A percentile compares a stretch with the other conserved stretches of the same genome.
These are phyloP conservation scores for Pseudomyrmex flavicornis DNA, from an alignment of 1,140 invertebrate species.

Conservation along the genomic window DNA sequence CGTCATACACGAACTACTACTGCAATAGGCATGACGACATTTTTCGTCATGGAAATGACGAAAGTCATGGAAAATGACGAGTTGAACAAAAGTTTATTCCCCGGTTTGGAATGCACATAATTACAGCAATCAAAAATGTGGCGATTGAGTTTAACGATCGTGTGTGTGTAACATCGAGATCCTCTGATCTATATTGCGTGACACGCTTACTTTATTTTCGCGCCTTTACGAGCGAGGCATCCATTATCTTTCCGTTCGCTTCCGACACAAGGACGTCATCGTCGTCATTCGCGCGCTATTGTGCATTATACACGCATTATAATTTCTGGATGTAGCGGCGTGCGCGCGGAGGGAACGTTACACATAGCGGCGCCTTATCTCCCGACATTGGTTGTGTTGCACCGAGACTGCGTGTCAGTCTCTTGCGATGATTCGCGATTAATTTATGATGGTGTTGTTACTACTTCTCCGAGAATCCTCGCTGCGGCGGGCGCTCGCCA, in stretches of 20 bases:
- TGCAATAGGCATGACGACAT: no score
- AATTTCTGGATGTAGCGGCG: conserved; percentile 16
- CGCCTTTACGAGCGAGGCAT: background rate
- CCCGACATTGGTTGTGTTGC: conserved; percentile 8
- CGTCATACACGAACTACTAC: no score
- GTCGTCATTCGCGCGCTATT: background rate
- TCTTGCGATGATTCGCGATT: conserved; percentile 8
- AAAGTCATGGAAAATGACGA: no score
- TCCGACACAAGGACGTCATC: conserved; percentile 4
- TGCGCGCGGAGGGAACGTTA: background rate
- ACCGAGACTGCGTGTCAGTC: conserved; percentile 55
- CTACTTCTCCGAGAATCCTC: conserved; percentile 8
- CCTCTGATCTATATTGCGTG: no score
- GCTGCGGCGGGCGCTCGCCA: conserved; percentile 2
- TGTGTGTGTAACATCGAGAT: no score
- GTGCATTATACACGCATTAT: conserved; percentile 3
- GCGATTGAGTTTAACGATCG: no score
- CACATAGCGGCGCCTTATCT: conserved; percentile 33
- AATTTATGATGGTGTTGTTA: conserved; percentile 60
- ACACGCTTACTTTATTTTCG: background rate
- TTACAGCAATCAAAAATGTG: background rate
- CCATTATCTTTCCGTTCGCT: conserved; percentile 32
- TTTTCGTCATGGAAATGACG: no score
- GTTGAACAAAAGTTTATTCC: no score
- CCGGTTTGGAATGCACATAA: background rate